These are phyloP conservation scores for Hermaeophaga mercurialis DNA, from an alignment of 2,888 invertebrate species.

Conservation along the genomic window DNA sequence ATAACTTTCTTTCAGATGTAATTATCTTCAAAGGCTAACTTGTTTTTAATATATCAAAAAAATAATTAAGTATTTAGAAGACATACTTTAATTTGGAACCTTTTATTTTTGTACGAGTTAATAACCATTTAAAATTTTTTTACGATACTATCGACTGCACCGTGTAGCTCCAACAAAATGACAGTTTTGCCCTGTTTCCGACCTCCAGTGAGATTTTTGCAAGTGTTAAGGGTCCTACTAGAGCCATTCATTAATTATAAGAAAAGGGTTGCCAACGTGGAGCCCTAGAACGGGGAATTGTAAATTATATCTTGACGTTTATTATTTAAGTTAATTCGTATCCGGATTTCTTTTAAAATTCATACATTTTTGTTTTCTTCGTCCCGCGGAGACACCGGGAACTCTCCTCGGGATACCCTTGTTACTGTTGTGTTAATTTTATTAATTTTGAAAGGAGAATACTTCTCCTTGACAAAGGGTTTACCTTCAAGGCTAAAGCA, in stretches of 20 bases:
- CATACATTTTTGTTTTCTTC: constrained; percentile 30
- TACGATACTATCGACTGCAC: constrained; percentile 1
- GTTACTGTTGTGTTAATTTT: constrained; percentile 23
- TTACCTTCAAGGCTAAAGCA: background rate
- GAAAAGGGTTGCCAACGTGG: constrained; percentile 38
- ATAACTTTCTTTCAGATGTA: too few species aligned
- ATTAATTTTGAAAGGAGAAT: constrained; percentile 21
- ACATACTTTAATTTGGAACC: too few species aligned
- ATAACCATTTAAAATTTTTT: too few species aligned
- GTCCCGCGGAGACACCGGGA: constrained; percentile 4
- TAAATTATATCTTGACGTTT: constrained; percentile 38
- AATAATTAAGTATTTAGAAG: too few species aligned
- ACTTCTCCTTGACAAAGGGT: constrained; percentile 9
- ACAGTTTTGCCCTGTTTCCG: background rate
- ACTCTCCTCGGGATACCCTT: constrained; percentile 19
- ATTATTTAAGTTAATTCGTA: constrained; percentile 38
- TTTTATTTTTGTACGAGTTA: too few species aligned
- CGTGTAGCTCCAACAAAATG: background rate
- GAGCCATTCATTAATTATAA: constrained; percentile 44
- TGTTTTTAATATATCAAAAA: too few species aligned
- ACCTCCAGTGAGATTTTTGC: constrained; percentile 19
- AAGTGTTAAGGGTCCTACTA: constrained; percentile 24
- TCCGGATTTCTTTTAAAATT: constrained; percentile 37
- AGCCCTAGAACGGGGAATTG: constrained; percentile 30
- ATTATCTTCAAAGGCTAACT: too few species aligned